Conservation (phyloP, 2,888 invertebrate species). For the Torymus texanus region DNA sequence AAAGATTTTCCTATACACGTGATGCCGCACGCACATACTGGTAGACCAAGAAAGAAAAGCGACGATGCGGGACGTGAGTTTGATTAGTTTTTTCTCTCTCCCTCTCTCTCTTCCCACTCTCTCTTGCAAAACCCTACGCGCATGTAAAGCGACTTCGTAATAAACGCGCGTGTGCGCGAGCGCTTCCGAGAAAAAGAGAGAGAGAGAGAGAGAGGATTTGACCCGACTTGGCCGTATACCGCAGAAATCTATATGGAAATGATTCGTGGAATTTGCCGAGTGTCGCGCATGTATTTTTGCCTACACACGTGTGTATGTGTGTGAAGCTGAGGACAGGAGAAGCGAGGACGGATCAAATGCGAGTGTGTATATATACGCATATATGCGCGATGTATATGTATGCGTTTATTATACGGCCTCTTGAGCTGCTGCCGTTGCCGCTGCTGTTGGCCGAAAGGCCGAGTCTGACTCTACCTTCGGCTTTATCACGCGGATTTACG, state of each 20-base stretch:
- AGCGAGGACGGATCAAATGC: constrained; percentile 6
- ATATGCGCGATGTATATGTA: constrained; percentile 8
- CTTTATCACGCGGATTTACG: not conserved
- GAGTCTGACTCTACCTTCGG: not conserved
- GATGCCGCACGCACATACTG: no score
- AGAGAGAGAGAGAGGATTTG: not conserved
- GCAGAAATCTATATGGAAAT: constrained; percentile 68
- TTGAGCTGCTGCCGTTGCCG: not conserved
- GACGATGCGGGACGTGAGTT: no score
- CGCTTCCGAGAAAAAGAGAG: no score
- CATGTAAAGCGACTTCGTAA: not conserved
- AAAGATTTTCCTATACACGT: no score
- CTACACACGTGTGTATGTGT: not conserved
- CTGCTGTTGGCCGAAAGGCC: not conserved
- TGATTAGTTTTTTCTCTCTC: no score
- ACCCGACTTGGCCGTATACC: constrained; percentile 29
- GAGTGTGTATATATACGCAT: constrained; percentile 18
- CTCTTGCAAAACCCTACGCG: not conserved
- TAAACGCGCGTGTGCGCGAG: not conserved
- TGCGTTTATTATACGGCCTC: constrained; percentile 28
- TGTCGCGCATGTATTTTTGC: not conserved
- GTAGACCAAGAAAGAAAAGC: no score
- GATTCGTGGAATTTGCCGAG: constrained; percentile 64
- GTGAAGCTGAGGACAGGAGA: no score
- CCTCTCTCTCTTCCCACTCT: no score